Conservation (phyloP, 2,113 vertebrate species). For the Cinclus cinclus region DNA sequence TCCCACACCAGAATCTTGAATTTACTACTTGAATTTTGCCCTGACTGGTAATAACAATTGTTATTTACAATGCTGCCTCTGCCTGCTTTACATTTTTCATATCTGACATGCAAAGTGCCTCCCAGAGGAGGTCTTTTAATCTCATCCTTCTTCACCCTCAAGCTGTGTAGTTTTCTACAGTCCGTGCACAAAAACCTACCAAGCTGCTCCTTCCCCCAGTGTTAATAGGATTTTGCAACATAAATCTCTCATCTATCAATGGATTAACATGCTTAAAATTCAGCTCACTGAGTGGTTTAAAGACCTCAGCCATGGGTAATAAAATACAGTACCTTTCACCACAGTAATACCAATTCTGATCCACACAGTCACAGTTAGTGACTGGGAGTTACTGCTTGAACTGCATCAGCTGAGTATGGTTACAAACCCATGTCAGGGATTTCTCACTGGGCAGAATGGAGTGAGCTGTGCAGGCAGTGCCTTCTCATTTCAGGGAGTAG, state of each 20-base stretch:
- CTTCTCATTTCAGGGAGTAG: not conserved
- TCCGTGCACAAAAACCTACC: not conserved
- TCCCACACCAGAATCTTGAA: not conserved
- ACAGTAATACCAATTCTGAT: not conserved
- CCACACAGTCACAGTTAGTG: not conserved
- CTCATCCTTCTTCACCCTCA: not conserved
- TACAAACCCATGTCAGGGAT: not conserved
- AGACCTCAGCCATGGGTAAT: not conserved
- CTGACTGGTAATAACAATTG: not conserved
- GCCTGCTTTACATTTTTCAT: not conserved
- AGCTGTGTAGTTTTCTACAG: not conserved
- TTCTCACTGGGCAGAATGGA: not conserved
- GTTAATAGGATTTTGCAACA: not conserved
- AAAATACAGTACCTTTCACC: not conserved
- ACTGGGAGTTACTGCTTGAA: not conserved
- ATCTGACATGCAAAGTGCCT: not conserved
- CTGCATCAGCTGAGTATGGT: not conserved
- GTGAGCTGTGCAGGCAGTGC: not conserved
- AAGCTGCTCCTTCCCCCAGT: not conserved
- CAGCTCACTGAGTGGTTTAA: not conserved
- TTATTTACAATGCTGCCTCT: not conserved
- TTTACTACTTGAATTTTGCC: not conserved
- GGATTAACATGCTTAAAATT: slow-evolving; percentile 30
- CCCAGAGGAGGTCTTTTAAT: not conserved
- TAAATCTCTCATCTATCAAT: slow-evolving; percentile 9